Evolutionary conservation across 2,113 vertebrate species (phyloP), one percentile per base, ranked within the genome.

Genomic region (Alexandromys fortis): DNA sequence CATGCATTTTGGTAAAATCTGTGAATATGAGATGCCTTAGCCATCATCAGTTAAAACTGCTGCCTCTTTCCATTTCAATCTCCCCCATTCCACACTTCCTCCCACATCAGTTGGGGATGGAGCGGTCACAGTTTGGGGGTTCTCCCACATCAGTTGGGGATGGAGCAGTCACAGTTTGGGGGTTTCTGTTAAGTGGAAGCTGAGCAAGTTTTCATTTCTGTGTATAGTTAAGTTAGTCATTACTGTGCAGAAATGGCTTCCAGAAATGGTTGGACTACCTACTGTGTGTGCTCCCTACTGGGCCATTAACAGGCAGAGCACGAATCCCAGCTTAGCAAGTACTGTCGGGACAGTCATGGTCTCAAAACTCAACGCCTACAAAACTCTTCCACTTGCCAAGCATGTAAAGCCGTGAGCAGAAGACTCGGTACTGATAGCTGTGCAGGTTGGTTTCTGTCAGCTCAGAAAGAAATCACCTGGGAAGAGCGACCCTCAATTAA

Each of bases 331-430:
- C 12, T 30, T 68, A 68, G 52, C 13, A 7, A 5, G 12, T 24
- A 3, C 28, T n/a, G 22, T 17, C 13, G 65, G 49, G 0, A 19
- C 1, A 4, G 47, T 21, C 24, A 65, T 3, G 1, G 0, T 19
- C 30, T 75, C 33, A 5, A 33, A 24, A 90, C 19, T 22, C n/a
- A 13, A 3, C 0, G 42, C 10, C 75, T 85, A 63, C 30, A 73
- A 92, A 73, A 49, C 6, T 65, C 70, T 86, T 70, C 68, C 35
- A 5, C 5, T n/a, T 10, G 30, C n/a, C 11, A 52, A 21, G 47
- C 68, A 75, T 1, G 52, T 33, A 61, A 72, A 85, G n/a, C 5
- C 24, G 0, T 49, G 38, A 81, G 63, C 17, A 63, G n/a, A 85
- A 4, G 11, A 79, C 76, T 79, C 87, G n/a, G 12, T 68, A 22